Conservation (phyloP, 2,888 invertebrate species). For the Troides oblongomaculatus region DNA sequence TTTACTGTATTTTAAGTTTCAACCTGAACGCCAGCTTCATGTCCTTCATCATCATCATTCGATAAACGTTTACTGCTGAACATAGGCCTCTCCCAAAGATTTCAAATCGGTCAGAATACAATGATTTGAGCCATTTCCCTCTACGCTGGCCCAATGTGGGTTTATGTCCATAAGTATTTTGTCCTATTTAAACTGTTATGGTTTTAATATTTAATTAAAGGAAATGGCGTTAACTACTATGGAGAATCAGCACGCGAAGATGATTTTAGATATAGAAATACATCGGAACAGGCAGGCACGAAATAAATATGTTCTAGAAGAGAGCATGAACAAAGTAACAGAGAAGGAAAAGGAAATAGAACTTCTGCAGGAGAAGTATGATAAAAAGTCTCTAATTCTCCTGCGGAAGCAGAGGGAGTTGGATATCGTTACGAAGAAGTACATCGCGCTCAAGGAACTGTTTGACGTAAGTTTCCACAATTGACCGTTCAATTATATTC, state of each 20-base stretch:
- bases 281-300: constrained; percentile 62
- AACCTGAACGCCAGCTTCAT: too few species aligned
- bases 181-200: too few species aligned
- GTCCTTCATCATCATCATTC: too few species aligned
- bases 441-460: constrained; percentile 54
- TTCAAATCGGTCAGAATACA: too few species aligned
- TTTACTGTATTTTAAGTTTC: too few species aligned
- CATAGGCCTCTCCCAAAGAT: too few species aligned
- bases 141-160: too few species aligned
- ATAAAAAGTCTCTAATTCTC: constrained; percentile 51
- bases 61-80: too few species aligned
- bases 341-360: constrained; percentile 62
- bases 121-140: too few species aligned
- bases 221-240: constrained; percentile 76
- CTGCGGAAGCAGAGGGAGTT: constrained; percentile 66
- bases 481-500: neutral
- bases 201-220: constrained; percentile 40
- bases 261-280: constrained; percentile 80
- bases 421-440: constrained; percentile 63
- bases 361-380: constrained; percentile 54
- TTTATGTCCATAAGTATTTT: too few species aligned
- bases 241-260: constrained; percentile 81
- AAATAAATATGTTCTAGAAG: constrained; percentile 57
- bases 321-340: constrained; percentile 49
- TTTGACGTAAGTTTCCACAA: constrained; percentile 60